These are phyloP conservation scores for Meles meles DNA, from an alignment of 2,113 vertebrate genomes.

Conservation along the genomic window DNA sequence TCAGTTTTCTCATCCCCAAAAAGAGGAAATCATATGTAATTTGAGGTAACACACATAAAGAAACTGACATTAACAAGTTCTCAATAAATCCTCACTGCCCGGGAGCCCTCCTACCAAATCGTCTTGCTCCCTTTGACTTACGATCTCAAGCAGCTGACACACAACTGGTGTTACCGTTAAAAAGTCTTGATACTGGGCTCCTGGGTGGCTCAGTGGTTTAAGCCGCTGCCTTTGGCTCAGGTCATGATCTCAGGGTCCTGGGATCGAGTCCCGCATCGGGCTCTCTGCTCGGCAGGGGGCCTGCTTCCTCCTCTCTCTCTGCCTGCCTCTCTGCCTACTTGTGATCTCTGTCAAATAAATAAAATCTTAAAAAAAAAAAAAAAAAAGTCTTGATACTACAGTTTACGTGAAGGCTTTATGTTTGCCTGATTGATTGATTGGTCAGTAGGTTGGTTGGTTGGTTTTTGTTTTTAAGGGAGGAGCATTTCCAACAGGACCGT, in stretches of 20 bases:
- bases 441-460: no score
- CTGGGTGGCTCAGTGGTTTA: no score
- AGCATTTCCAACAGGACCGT: not conserved
- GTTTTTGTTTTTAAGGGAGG: conserved; percentile 7
- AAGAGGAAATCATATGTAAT: not conserved
- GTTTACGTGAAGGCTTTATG: not conserved
- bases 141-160: not conserved
- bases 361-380: no score
- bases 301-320: no score
- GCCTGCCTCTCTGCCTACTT: no score
- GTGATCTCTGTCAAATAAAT: no score
- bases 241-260: no score
- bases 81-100: not conserved
- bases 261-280: no score
- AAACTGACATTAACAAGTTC: not conserved
- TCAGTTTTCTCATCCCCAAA: not conserved
- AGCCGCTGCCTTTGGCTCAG: no score
- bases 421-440: not conserved
- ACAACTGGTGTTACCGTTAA: not conserved
- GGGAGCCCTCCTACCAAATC: not conserved
- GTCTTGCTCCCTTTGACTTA: not conserved
- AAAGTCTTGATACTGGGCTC: not conserved
- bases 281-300: no score
- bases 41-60: not conserved
- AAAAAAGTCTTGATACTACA: not conserved